These are phyloP conservation scores for Diaprepes abbreviatus DNA, from an alignment of 2,888 invertebrate genomes.

Conservation along the genomic window DNA sequence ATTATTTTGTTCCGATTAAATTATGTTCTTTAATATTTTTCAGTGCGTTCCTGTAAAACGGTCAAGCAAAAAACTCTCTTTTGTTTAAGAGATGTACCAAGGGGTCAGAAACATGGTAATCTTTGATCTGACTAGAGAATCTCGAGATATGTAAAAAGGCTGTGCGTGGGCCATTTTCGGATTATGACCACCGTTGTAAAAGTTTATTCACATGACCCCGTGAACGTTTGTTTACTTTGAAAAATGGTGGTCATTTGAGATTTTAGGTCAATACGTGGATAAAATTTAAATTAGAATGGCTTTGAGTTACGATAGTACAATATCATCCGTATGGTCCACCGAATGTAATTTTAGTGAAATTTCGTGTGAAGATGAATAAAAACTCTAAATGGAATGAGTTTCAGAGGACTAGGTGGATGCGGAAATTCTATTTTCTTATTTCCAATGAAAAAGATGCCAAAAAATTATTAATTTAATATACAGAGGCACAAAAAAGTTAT, in stretches of 20 bases:
- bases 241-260: constrained; percentile 46
- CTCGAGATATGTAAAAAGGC: constrained; percentile 37
- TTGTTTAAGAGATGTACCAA: constrained; percentile 37
- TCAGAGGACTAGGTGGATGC: too few species aligned
- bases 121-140: constrained; percentile 41
- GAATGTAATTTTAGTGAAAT: too few species aligned
- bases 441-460: too few species aligned
- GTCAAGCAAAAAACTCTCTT: constrained; percentile 33
- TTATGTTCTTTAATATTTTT: too few species aligned
- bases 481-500: too few species aligned
- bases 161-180: constrained; percentile 44
- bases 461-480: too few species aligned
- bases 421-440: too few species aligned
- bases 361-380: too few species aligned
- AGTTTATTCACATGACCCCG: constrained; percentile 42
- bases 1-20: too few species aligned
- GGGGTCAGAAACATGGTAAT: constrained; percentile 50
- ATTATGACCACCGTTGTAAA: constrained; percentile 31
- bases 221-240: constrained; percentile 19
- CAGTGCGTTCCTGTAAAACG: constrained; percentile 28
- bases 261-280: constrained; percentile 40
- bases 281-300: constrained; percentile 22
- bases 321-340: too few species aligned
- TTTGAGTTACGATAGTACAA: too few species aligned
- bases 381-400: too few species aligned